These are phyloP conservation scores for Seriola aureovittata DNA, from an alignment of 2,113 vertebrate species.

Conservation along the genomic window DNA sequence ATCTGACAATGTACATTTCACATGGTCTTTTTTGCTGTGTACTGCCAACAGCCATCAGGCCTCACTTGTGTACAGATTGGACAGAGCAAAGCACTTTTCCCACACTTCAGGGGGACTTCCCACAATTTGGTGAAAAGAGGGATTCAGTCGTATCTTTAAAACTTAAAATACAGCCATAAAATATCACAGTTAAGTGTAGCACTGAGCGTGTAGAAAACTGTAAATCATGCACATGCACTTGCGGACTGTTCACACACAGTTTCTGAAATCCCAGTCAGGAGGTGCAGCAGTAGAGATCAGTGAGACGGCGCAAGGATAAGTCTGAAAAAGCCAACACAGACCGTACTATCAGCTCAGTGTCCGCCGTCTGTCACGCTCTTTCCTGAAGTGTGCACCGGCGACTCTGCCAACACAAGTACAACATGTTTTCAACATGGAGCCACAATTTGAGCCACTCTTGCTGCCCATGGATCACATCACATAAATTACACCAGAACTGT, in stretches of 20 bases:
- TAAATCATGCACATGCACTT: slow-evolving; percentile 48
- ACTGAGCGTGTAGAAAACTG: slow-evolving; percentile 2
- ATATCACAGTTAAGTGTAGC: slow-evolving; percentile 14
- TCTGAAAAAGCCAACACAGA: slow-evolving; percentile 26
- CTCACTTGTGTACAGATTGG: slow-evolving; percentile 32
- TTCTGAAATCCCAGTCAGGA: slow-evolving; percentile 46
- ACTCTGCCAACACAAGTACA: slow-evolving; percentile 2
- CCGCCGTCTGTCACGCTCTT: slow-evolving; percentile 22
- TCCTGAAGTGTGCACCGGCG: slow-evolving; percentile 11
- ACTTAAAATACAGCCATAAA: slow-evolving; percentile 58
- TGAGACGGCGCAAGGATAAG: slow-evolving; percentile 23
- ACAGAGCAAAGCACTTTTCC: slow-evolving; percentile 46
- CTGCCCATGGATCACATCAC: not conserved
- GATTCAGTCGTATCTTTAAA: slow-evolving; percentile 48
- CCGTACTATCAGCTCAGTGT: slow-evolving; percentile 29
- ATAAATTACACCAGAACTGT: slow-evolving; percentile 2
- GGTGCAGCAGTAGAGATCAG: slow-evolving; percentile 27
- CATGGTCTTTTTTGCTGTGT: slow-evolving; percentile 54
- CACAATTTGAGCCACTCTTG: slow-evolving; percentile 26
- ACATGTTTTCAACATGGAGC: not conserved
- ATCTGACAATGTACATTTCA: slow-evolving; percentile 51
- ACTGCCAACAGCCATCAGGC: slow-evolving; percentile 55
- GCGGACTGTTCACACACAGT: not conserved
- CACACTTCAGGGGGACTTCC: slow-evolving; percentile 64
- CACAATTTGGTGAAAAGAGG: slow-evolving; percentile 47